Base-by-base conservation (phyloP, 1,140 invertebrate species). In the Frieseomelitta varia region DNA sequence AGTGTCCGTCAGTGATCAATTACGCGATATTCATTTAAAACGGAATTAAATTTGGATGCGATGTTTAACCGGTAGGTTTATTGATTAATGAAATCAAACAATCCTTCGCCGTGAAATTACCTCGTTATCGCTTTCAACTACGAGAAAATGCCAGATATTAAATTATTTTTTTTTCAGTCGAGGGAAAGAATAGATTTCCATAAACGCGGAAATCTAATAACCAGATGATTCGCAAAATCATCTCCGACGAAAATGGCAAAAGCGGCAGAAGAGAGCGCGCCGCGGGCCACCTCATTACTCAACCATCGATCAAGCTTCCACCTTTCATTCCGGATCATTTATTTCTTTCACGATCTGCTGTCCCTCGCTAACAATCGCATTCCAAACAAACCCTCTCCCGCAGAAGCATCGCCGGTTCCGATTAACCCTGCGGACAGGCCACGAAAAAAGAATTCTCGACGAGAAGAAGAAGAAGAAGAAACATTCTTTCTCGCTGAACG, bases 311-410 rank as follows among this genome's bases (percentile, higher is more conserved):
- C 39, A 47, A 47, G 39, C 69, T 61, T 72, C 27, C 53, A 19
- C 17, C 55, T 27, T 19, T 2, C 14, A 39, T 21, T 6, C 21
- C 2, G 24, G 51, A 76, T 83, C 81, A 79, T 83, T 83, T 83
- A 83, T 83, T 69, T 83, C 81, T 27, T 71, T 55, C 74, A 58
- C 81, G 81, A 83, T 71, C 67, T 17, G 24, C 27, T 27, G 39
- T 56, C 55, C 51, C 19, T 27, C 55, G 10, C 30, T 51, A 55
- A 63, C 68, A 73, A 84, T 72, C 82, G 76, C 34, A 71, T 56
- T 76, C 82, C 67, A 55, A 55, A 61, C 56, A 76, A 61, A 63
- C 68, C 56, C 61, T 61, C 83, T 76, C 81, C 63, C 47, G 61
- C n/a, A 72, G 51, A 19, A 58, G 12, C 72, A 82, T 81, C 80